Evolutionary conservation across 2,888 invertebrate species (phyloP), one percentile per base, ranked within the genome.

Genomic region (Drosophila histrio): DNA sequence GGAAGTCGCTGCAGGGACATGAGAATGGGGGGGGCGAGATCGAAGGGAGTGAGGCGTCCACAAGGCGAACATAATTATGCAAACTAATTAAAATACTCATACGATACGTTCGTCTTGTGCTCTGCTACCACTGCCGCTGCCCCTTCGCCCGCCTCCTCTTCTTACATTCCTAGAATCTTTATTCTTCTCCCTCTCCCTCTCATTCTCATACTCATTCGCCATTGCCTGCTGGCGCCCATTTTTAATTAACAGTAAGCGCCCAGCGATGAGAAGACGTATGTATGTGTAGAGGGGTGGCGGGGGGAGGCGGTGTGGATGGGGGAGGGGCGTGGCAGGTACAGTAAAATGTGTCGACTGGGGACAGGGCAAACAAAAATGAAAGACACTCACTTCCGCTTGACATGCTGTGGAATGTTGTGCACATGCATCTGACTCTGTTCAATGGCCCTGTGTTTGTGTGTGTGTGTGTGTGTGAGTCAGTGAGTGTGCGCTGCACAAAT

Each of bases 331-430:
- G 66, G 43, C 44, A 75, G 61, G 47, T 65, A 68, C 70, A 30
- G 47, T 43, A 19, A 59, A 53, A 54, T 70, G 41, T 47, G 70
- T 39, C 47, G 41, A 57, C 73, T 60, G 60, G 72, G 62, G 67
- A 64, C 76, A 57, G 73, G 67, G 69, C 69, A 88, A 86, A 88
- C 88, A 77, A 86, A 88, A 84, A 83, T 84, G 87, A 84, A 84
- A 84, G 84, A 84, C 84, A 84, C 84, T 88, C 88, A 77, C 87
- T 87, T 84, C 84, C 87, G 84, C 84, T 88, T 87, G 88, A 84
- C 84, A 84, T 88, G 87, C 43, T 78, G 71, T 64, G 76, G 86
- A 86, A 82, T 82, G 83, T 78, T 83, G 62, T 67, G 61, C 68
- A 79, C 80, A 80, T 85, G 83, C 83, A 85, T 85, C 72, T 83